These are phyloP conservation scores for Gymnopithys bicolor DNA, from an alignment of 2,797 vertebrate genomes.

Conservation along the genomic window DNA sequence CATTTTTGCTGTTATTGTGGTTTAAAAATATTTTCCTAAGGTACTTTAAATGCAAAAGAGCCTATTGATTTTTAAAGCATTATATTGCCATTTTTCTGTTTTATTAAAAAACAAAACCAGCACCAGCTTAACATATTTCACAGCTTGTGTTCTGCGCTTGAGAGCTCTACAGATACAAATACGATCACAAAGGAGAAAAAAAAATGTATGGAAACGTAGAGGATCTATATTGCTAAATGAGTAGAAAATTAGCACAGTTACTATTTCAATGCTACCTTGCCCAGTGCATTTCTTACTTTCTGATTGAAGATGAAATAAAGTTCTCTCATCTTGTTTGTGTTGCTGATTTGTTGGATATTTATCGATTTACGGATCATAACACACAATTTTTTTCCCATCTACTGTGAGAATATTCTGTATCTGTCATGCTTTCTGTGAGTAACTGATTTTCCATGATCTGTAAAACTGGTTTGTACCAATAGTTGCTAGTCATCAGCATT, in stretches of 20 bases:
- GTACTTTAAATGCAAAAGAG: conserved; percentile 57
- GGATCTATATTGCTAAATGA: not conserved
- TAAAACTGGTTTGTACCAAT: conserved; percentile 65
- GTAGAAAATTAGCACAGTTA: conserved; percentile 49
- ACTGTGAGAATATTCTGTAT: conserved; percentile 67
- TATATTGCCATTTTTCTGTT: conserved; percentile 49
- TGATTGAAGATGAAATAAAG: conserved; percentile 73
- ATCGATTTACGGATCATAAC: conserved; percentile 72
- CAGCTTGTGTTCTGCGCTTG: not conserved
- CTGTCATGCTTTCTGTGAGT: conserved; percentile 67
- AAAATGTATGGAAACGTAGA: conserved; percentile 10
- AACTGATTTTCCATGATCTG: conserved; percentile 74
- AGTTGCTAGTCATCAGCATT: conserved; percentile 32
- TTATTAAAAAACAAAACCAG: conserved; percentile 39
- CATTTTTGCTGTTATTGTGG: not conserved
- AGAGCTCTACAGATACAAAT: conserved; percentile 33
- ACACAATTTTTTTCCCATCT: conserved; percentile 69
- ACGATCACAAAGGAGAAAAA: not conserved
- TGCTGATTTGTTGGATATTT: conserved; percentile 74
- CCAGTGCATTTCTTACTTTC: conserved; percentile 4
- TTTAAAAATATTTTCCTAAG: conserved; percentile 10
- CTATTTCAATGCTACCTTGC: conserved; percentile 36
- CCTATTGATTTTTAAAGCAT: conserved; percentile 62
- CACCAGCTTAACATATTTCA: conserved; percentile 39
- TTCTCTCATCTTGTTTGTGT: conserved; percentile 74